Base-by-base conservation (phyloP, 64 coral and sea anemone genomes). In the Pachyseris speciosa region DNA sequence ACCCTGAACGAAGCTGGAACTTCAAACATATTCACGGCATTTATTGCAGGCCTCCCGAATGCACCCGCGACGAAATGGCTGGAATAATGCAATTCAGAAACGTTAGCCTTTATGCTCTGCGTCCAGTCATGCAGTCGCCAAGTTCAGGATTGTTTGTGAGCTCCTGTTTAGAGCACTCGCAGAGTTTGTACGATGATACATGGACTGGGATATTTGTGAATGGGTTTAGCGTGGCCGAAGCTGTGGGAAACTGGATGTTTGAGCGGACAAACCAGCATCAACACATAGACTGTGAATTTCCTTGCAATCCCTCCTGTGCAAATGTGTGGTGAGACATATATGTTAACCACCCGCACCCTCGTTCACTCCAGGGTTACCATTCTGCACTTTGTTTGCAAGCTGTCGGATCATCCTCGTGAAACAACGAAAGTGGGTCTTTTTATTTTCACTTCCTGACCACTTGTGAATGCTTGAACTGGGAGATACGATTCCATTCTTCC, bases 151-250 rank as follows among this genome's bases (percentile, higher is more conserved):
- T 99, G 40, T 76, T 93, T 79, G 52, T 99, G 40, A 90, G 94
- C 36, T 93, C 97, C 45, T 99, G 97, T 78, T 69, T 99, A 75
- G 97, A 99, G 15, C 97, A 99, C 37, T 95, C 97, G 8, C 97
- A 99, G 65, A 94, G 93, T 43, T 71, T 94, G 24, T 95, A 90
- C 32, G 93, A 90, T 13, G 88, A 92, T 41, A 95, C 94, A 5
- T 99, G 97, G 97, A 95, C 64, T 19, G 71, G 87, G 12, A 78
- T 93, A 16, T 95, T 95, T 30, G 86, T 99, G n/a, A 89, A 90
- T 44, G 97, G 90, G 40, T 78, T 93, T 40, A 92, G 78, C 30
- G 63, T 95, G 40, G 64, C 85, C 1, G 78, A 95, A 31, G 94
- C 94, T 50, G 74, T 99, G 24, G 86, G 85, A 9, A 92, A 99